These are phyloP conservation scores for Drosophila nikananu DNA, from an alignment of 1,140 invertebrate species.

Conservation along the genomic window DNA sequence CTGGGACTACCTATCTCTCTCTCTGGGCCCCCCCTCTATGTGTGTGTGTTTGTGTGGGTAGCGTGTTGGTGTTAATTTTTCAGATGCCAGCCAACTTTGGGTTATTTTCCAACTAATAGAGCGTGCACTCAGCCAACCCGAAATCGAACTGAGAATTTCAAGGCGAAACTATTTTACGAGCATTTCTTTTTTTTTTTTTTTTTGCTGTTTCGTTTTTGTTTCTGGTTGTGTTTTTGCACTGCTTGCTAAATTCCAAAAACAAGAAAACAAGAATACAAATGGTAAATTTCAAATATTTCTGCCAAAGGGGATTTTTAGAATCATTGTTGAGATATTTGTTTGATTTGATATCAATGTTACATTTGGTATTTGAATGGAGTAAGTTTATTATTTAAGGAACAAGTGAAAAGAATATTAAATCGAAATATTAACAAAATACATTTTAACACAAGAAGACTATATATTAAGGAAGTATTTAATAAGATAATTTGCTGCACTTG, in stretches of 20 bases:
- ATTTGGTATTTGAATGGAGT: not conserved
- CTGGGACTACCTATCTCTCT: not conserved
- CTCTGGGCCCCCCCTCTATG: not conserved
- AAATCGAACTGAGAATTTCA: slow-evolving; percentile 26
- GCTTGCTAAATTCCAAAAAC: slow-evolving; percentile 19
- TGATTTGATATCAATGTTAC: not conserved
- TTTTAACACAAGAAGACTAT: no score
- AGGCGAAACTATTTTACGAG: slow-evolving; percentile 25
- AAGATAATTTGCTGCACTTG: not conserved
- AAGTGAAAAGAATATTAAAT: not conserved
- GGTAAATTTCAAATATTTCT: slow-evolving; percentile 6
- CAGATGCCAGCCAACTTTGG: slow-evolving; percentile 69
- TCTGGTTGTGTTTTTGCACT: not conserved
- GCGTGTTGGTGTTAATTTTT: slow-evolving; percentile 67
- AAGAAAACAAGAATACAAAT: slow-evolving; percentile 21
- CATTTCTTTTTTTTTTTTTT: slow-evolving; percentile 3
- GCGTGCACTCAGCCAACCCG: slow-evolving; percentile 55
- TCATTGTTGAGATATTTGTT: not conserved
- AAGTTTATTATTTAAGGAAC: not conserved
- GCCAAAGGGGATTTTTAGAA: not conserved
- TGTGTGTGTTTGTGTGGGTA: not conserved
- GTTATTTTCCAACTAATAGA: slow-evolving; percentile 74
- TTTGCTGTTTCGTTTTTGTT: not conserved
- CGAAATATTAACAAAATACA: no score
- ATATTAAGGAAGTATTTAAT: not conserved